Evolutionary conservation across 2,888 invertebrate genomes (phyloP).

Genomic region (Caenorhabditis sp.): DNA sequence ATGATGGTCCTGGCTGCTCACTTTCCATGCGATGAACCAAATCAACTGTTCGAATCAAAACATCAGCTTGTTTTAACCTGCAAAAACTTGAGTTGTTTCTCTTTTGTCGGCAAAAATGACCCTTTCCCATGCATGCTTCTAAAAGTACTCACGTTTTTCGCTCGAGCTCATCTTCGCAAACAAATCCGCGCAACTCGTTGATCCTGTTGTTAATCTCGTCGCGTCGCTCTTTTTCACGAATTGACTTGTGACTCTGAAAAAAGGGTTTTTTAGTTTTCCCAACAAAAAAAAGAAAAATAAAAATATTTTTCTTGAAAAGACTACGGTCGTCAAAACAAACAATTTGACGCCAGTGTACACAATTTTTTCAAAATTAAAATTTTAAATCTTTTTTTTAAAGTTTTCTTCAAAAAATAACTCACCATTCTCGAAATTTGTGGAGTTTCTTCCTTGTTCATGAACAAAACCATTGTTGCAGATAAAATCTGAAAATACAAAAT

Average conservation of each 20-base stretch:
- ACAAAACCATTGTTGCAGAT: not conserved
- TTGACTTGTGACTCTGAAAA: constrained; percentile 20
- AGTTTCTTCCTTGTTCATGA: not conserved
- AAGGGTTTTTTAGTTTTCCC: not conserved
- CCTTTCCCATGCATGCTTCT: not conserved
- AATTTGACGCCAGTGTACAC: too few species aligned
- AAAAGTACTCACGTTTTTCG: constrained; percentile 3
- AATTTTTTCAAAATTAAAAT: too few species aligned
- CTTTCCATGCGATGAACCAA: constrained; percentile 31
- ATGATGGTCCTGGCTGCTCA: constrained; percentile 29
- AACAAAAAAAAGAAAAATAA: not conserved
- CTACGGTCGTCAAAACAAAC: too few species aligned
- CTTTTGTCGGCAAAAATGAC: not conserved
- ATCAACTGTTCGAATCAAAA: constrained; percentile 30
- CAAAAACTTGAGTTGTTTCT: constrained; percentile 2
- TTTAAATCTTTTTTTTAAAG: too few species aligned
- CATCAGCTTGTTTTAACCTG: constrained; percentile 27
- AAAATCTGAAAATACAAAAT: not conserved
- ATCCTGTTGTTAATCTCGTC: constrained; percentile 39
- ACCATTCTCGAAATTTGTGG: not conserved
- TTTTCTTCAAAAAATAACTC: too few species aligned
- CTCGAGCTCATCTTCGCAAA: constrained; percentile 10
- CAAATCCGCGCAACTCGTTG: constrained; percentile 29
- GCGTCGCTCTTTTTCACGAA: constrained; percentile 33
- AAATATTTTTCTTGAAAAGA: too few species aligned